A percentile compares a stretch with the other conserved stretches of the same genome.
Conservation (phyloP, 2,113 vertebrate genomes). For the Aleadryas rufinucha region DNA sequence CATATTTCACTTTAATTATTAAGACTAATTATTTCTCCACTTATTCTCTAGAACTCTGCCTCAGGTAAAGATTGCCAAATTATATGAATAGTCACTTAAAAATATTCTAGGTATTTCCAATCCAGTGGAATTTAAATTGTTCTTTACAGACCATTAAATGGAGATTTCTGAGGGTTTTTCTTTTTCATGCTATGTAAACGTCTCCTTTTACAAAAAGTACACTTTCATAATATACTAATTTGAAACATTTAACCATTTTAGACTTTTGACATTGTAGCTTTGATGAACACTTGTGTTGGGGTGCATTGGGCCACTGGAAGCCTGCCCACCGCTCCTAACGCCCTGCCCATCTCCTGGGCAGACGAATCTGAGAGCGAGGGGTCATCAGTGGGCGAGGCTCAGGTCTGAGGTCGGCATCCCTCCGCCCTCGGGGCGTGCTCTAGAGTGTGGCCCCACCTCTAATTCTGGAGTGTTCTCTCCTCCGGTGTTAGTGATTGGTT, state of each 20-base stretch:
- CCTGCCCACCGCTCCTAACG: too few species aligned
- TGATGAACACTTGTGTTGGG: too few species aligned
- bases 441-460: too few species aligned
- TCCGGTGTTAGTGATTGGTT: too few species aligned
- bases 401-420: too few species aligned
- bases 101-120: neutral
- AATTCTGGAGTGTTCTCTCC: too few species aligned
- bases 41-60: neutral
- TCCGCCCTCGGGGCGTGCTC: too few species aligned
- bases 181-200: neutral
- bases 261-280: neutral
- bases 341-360: too few species aligned
- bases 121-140: neutral
- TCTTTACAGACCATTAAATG: neutral
- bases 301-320: too few species aligned
- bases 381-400: too few species aligned
- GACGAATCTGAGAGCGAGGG: too few species aligned
- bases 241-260: neutral
- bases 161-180: neutral
- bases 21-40: neutral
- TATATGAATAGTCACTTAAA: neutral
- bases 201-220: neutral
- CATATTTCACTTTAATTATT: neutral
- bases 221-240: neutral
- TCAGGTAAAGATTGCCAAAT: neutral